Evolutionary conservation across 2,797 vertebrate species (phyloP).

Genomic region (Diglossa cyanea): DNA sequence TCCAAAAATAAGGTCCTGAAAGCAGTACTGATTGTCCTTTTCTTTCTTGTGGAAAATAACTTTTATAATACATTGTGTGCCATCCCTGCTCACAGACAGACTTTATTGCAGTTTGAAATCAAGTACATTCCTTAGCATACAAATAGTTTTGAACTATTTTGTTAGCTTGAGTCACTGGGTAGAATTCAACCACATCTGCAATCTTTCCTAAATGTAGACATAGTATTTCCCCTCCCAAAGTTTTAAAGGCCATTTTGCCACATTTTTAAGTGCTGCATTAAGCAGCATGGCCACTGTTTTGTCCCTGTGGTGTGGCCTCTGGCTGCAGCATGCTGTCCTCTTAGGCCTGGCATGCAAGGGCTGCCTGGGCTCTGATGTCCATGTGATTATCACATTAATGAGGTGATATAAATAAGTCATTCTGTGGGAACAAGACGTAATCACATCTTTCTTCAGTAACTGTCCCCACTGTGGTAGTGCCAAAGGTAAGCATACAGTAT

Average conservation of each 20-base stretch:
- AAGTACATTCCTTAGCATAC: background rate
- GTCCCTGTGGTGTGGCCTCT: background rate
- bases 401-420: background rate
- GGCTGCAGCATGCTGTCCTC: background rate
- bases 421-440: background rate
- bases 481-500: background rate
- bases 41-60: background rate
- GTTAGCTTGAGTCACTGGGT: background rate
- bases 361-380: background rate
- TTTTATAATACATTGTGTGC: background rate
- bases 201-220: background rate
- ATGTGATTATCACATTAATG: background rate
- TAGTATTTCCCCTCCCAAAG: background rate
- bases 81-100: background rate
- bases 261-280: background rate
- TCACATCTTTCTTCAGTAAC: background rate
- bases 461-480: background rate
- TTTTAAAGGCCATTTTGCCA: background rate
- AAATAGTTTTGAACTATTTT: background rate
- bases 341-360: background rate
- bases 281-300: background rate
- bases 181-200: background rate
- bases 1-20: background rate
- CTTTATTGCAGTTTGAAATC: background rate
- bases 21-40: background rate